phyloP scores from a whole-genome alignment of 2,797 vertebrate species.

The Intellagama lesueurii region DNA sequence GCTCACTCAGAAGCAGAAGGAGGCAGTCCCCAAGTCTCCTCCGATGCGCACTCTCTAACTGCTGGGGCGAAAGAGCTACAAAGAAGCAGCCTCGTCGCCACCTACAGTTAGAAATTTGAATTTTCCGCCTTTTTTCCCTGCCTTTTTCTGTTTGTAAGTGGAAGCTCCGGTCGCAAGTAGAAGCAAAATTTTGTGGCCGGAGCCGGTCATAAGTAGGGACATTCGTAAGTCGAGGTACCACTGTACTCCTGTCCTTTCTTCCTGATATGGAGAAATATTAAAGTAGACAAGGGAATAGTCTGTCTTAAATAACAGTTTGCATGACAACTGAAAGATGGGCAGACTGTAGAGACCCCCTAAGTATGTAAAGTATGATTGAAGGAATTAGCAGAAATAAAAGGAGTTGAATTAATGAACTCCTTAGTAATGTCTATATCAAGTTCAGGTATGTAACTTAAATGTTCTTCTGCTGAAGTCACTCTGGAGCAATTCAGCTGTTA shows the following conservation, averaged over 20 bases:
- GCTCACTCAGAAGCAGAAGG: too few relatives aligned
- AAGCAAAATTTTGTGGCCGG: too few relatives aligned
- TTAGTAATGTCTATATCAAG: background rate
- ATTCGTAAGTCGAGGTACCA: too few relatives aligned
- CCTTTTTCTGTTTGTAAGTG: too few relatives aligned
- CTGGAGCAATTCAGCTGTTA: background rate
- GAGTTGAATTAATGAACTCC: background rate
- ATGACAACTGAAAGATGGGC: background rate
- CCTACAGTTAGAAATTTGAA: too few relatives aligned
- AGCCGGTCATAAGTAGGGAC: too few relatives aligned
- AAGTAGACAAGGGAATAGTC: background rate
- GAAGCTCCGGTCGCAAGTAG: too few relatives aligned
- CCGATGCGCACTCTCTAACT: too few relatives aligned
- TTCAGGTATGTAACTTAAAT: background rate
- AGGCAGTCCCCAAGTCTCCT: too few relatives aligned
- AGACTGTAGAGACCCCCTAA: background rate
- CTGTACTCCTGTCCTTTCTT: background rate
- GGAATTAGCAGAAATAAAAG: background rate
- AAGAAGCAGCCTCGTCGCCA: too few relatives aligned
- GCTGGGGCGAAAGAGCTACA: too few relatives aligned
- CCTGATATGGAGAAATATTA: background rate
- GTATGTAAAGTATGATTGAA: background rate
- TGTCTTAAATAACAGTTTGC: background rate
- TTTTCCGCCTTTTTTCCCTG: too few relatives aligned
- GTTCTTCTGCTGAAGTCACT: background rate